phyloP scores from a whole-genome alignment of 2,888 invertebrate genomes.

The Colletes collaris region DNA sequence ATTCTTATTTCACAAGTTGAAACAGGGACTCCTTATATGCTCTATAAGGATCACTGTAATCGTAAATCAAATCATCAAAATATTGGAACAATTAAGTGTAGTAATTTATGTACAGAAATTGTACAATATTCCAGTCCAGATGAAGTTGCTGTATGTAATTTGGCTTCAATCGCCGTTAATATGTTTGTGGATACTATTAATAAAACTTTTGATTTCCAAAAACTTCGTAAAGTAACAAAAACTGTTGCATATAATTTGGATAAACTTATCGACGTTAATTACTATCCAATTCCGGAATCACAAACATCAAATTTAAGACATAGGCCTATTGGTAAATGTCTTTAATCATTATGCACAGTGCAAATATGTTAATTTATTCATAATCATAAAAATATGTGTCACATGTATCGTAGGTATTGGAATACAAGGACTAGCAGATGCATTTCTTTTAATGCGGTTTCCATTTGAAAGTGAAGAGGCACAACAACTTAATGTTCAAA shows the following conservation, averaged over 20 bases:
- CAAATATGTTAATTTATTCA: constrained; percentile 1
- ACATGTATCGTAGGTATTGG: constrained; percentile 88
- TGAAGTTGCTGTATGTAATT: constrained; percentile 98
- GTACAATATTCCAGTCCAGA: constrained; percentile 96
- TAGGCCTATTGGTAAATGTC: constrained; percentile 88
- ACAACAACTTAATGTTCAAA: constrained; percentile 93
- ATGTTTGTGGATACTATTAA: constrained; percentile 93
- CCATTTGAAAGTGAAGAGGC: constrained; percentile 97
- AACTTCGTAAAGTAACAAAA: constrained; percentile 94
- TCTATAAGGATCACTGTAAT: constrained; percentile 98
- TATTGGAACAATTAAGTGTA: constrained; percentile 98
- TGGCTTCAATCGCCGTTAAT: constrained; percentile 98
- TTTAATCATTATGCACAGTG: constrained; percentile 6
- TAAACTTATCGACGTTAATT: constrained; percentile 98
- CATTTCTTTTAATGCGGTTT: constrained; percentile 95
- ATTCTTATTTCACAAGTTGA: constrained; percentile 98
- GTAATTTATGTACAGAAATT: constrained; percentile 99
- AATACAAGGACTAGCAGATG: constrained; percentile 98
- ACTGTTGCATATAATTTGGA: constrained; percentile 95
- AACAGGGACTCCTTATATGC: constrained; percentile 99
- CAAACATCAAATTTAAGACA: constrained; percentile 93
- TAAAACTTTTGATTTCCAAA: constrained; percentile 93
- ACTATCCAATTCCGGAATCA: constrained; percentile 96
- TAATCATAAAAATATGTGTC: constrained; percentile 5
- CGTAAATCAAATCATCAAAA: constrained; percentile 99